phyloP scores from a whole-genome alignment of 2,797 vertebrate species.

The Sebastes flavidus region DNA sequence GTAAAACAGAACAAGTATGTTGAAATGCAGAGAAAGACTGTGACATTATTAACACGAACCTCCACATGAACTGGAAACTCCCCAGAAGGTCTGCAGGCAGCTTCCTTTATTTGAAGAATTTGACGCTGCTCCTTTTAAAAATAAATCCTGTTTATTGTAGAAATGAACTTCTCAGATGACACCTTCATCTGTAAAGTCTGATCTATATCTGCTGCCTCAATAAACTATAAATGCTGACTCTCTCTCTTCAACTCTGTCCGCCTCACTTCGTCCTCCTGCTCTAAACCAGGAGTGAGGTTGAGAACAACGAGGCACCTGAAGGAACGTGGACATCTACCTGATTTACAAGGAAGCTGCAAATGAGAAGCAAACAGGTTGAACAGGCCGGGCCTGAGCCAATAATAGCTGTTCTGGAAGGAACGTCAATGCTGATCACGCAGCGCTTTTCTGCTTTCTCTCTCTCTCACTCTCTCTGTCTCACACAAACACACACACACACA shows the following conservation, averaged over 20 bases:
- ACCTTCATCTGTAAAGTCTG: background rate
- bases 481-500: too few relatives aligned
- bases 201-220: background rate
- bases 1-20: background rate
- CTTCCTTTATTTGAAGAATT: slow-evolving; percentile 1
- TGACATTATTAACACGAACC: slow-evolving; percentile 1
- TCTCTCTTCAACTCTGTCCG: background rate
- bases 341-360: slow-evolving; percentile 16
- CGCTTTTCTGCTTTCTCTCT: background rate
- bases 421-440: background rate
- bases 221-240: background rate
- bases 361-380: slow-evolving; percentile 46
- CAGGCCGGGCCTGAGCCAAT: slow-evolving; percentile 23
- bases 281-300: background rate
- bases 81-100: slow-evolving; percentile 1
- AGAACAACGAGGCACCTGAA: background rate
- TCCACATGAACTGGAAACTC: background rate
- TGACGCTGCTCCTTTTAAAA: background rate
- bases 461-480: background rate
- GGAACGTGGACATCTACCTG: slow-evolving; percentile 30
- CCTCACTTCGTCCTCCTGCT: background rate
- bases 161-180: background rate
- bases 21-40: background rate
- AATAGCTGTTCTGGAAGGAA: slow-evolving; percentile 11
- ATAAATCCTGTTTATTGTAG: background rate